phyloP scores from a whole-genome alignment of 1,140 invertebrate species.

The Scaptodrosophila lebanonensis region DNA sequence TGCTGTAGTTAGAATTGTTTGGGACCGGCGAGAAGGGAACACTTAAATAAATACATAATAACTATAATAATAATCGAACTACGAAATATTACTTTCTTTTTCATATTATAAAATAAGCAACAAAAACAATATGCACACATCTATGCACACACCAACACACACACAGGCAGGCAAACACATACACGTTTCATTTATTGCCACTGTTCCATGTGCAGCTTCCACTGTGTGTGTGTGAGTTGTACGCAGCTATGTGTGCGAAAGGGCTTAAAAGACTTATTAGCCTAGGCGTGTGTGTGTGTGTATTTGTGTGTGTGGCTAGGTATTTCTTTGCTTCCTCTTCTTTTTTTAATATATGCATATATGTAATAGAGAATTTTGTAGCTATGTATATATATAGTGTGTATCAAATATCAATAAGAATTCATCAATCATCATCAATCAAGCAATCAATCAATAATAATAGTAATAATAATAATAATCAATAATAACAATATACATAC shows the following conservation, averaged over 20 bases:
- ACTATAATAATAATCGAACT: conserved; percentile 45
- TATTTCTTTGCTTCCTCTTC: conserved; percentile 33
- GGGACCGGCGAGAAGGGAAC: conserved; percentile 26
- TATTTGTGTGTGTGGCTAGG: conserved; percentile 54
- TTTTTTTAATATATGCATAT: conserved; percentile 27
- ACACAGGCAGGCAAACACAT: conserved; percentile 4
- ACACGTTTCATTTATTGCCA: neutral
- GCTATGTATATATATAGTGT: conserved; percentile 9
- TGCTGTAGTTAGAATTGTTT: conserved; percentile 41
- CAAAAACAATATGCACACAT: conserved; percentile 59
- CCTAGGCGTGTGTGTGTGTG: conserved; percentile 46
- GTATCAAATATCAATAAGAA: conserved; percentile 66
- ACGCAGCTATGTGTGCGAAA: neutral
- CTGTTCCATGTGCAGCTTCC: too few species aligned
- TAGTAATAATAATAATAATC: conserved; percentile 53
- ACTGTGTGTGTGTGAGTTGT: conserved; percentile 1
- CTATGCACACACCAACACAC: conserved; percentile 9
- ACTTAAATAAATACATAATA: conserved; percentile 71
- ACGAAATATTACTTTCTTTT: conserved; percentile 54
- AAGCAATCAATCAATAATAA: conserved; percentile 37
- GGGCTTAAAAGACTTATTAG: conserved; percentile 52
- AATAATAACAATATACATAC: conserved; percentile 67
- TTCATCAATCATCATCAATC: conserved; percentile 34
- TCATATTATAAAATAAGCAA: conserved; percentile 68
- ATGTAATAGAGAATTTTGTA: neutral